Evolutionary conservation across 2,888 invertebrate species (phyloP).

Genomic region (Ormyrus rosae): DNA sequence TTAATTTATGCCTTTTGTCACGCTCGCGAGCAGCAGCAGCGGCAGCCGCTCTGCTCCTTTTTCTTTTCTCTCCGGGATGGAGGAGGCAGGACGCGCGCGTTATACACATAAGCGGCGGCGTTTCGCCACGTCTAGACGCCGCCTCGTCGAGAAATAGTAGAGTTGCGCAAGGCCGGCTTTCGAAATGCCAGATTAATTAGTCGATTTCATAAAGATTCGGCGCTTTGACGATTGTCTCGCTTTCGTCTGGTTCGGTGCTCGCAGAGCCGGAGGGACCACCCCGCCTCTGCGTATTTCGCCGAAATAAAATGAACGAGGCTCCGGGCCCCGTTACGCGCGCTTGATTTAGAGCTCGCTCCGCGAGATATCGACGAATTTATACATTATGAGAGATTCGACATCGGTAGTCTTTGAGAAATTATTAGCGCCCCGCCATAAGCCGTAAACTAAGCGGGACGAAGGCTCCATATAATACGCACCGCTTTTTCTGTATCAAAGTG

Average conservation of each 20-base stretch:
- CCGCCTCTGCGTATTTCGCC: slow-evolving; percentile 29
- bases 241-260: not conserved
- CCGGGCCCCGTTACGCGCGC: slow-evolving; percentile 21
- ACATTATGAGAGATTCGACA: slow-evolving; percentile 15
- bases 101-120: not conserved
- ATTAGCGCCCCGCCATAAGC: slow-evolving; percentile 38
- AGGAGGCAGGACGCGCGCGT: not conserved
- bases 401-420: slow-evolving; percentile 49
- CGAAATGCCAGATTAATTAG: slow-evolving; percentile 71
- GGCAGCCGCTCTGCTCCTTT: not conserved
- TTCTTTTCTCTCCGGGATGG: not conserved
- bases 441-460: slow-evolving; percentile 22
- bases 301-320: slow-evolving; percentile 28
- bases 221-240: slow-evolving; percentile 57
- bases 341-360: slow-evolving; percentile 47
- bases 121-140: slow-evolving; percentile 7
- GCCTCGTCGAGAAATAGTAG: too few relatives aligned
- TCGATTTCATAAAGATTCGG: slow-evolving; percentile 60
- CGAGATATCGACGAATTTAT: slow-evolving; percentile 41
- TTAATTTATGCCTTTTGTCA: slow-evolving; percentile 67
- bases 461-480: slow-evolving; percentile 28
- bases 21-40: slow-evolving; percentile 56
- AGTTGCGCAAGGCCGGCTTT: slow-evolving; percentile 39
- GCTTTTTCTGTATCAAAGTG: slow-evolving; percentile 50
- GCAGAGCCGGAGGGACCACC: slow-evolving; percentile 25